Evolutionary conservation across 2,888 invertebrate species (phyloP), one percentile per base, ranked within the genome.

Genomic region (Aphodius sticticus): DNA sequence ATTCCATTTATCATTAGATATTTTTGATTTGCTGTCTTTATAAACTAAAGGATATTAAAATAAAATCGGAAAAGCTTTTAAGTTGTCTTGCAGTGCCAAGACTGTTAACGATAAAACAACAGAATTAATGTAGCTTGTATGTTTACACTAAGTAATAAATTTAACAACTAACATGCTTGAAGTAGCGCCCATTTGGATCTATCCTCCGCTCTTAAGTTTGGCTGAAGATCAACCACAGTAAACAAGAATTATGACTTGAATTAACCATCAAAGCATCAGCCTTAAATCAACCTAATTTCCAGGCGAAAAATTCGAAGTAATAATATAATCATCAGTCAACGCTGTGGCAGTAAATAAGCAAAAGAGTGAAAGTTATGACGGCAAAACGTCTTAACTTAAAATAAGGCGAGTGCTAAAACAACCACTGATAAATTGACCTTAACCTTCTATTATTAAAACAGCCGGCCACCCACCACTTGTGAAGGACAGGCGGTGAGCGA

Each of bases 391-490:
- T 53, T 9, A 53, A 53, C 53, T 53, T 53, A 53, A 53, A 53
- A 53, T 53, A 53, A 53, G 4, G 53, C 53, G 53, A 53, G 53
- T 53, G 53, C 53, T 53, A 53, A 53, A 53, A 53, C 53, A 53
- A 53, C 53, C 53, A 53, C 53, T 53, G 53, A 53, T 53, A 53
- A 53, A 53, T 53, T 53, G 53, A 53, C 53, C 53, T 53, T 53
- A 53, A 53, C 53, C 53, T 53, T 53, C 53, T 53, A 53, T 53
- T 53, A 53, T 53, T 53, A 53, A 53, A 12, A 53, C 53, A 5
- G 6, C 53, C 53, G 4, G 2, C 53, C 53, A 53, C 26, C 26
- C 26, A 26, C 26, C 26, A 26, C 26, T 26, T 26, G 26, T 3
- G 26, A 26, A 26, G 26, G 26, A 26, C 26, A 53, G 53, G 53